Evolutionary conservation across 1,140 invertebrate genomes (phyloP).

Genomic region (Diabrotica undecimpunctata): DNA sequence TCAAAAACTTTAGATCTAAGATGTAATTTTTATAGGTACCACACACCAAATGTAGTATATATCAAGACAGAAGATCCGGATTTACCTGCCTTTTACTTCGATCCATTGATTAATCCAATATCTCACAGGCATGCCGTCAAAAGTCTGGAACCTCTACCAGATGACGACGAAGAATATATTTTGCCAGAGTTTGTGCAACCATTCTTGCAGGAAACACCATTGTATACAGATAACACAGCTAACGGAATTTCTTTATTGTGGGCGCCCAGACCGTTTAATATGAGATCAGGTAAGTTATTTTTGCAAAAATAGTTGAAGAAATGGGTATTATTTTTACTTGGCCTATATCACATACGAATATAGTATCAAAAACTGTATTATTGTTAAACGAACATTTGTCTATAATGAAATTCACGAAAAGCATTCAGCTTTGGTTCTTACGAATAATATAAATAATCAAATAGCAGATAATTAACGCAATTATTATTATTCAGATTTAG

Average conservation of each 20-base stretch:
- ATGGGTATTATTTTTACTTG: background rate
- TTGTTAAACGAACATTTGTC: too few relatives aligned
- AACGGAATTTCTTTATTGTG: conserved; percentile 98
- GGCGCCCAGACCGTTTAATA: conserved; percentile 97
- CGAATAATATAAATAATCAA: too few relatives aligned
- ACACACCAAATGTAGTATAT: conserved; percentile 97
- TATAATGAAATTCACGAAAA: too few relatives aligned
- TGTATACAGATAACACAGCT: conserved; percentile 98
- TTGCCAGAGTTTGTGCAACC: conserved; percentile 87
- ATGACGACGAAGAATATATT: conserved; percentile 94
- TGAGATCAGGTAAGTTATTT: conserved; percentile 68
- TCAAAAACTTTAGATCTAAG: too few relatives aligned
- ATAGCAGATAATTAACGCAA: too few relatives aligned
- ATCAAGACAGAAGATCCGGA: conserved; percentile 99
- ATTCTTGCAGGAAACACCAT: conserved; percentile 89
- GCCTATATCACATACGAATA: too few relatives aligned
- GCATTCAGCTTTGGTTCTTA: too few relatives aligned
- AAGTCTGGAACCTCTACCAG: conserved; percentile 78
- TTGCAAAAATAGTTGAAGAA: background rate
- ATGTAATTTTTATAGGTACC: conserved; percentile 73
- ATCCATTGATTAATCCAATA: conserved; percentile 98
- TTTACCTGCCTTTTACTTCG: conserved; percentile 99
- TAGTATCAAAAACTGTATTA: too few relatives aligned
- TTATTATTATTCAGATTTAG: too few relatives aligned
- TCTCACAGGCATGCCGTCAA: conserved; percentile 90